Evolutionary conservation across 2,888 invertebrate genomes (phyloP), one percentile per base, ranked within the genome.

Genomic region (Cephalotes varians): DNA sequence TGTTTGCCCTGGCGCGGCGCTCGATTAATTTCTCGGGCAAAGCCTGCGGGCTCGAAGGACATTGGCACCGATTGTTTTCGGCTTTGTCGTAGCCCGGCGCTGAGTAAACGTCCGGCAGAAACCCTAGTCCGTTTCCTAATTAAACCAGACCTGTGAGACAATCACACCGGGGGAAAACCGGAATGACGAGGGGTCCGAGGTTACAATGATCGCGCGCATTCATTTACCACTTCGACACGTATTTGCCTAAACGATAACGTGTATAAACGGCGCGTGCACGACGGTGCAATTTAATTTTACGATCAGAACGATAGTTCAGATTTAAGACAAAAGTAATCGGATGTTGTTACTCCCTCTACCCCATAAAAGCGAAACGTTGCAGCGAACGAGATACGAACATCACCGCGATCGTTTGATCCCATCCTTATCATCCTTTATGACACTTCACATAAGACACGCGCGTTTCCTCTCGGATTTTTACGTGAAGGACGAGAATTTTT

Each of bases 21-120:
- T 81, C 88, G 87, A 88, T 88, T 88, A 88, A 88, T 88, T 88
- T 88, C 88, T 87, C 88, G 67, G 82, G 83, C 86, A 87, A 88
- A 87, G 87, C 86, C 88, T 84, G 88, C 83, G 83, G 87, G 86
- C 82, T 83, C 81, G 83, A 88, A 88, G 87, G 86, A 85, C 86
- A 86, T 87, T 85, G 85, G 86, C 83, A 81, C 81, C 86, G 85
- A 88, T 87, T 88, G 86, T 86, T 88, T 87, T 88, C 85, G 88
- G 85, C 88, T 87, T 87, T 87, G 88, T 87, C 85, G 85, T 85
- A 83, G 74, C 81, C 77, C 80, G 65, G 77, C 82, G 81, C 82
- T 85, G 86, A 83, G 86, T 81, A 87, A 87, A 87, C 84, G 84
- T 84, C 82, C 86, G 62, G 40, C 74, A 72, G 83, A 34, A 58